phyloP scores from a whole-genome alignment of 2,113 vertebrate genomes.

The Eonycteris spelaea region DNA sequence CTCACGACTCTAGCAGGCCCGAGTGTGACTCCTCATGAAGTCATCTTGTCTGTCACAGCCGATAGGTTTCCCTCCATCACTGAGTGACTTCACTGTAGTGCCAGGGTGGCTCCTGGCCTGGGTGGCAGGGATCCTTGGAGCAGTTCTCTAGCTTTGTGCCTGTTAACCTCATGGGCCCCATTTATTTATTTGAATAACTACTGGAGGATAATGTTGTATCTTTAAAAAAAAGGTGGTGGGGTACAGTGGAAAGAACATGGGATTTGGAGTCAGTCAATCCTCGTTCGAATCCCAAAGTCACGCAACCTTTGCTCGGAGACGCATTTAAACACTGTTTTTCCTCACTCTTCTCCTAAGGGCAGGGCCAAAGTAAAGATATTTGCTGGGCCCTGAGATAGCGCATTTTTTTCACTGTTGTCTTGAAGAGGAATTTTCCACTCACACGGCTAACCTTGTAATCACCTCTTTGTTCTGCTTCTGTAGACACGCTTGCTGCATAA shows the following conservation, averaged over 20 bases:
- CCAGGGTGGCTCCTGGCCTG: not conserved
- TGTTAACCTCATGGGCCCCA: not conserved
- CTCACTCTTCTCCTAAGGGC: not conserved
- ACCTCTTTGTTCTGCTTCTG: too few relatives aligned
- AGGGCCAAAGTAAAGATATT: not conserved
- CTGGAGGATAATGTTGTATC: not conserved
- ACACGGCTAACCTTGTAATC: too few relatives aligned
- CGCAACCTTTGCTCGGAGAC: not conserved
- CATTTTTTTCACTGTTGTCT: not conserved
- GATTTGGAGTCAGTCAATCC: not conserved
- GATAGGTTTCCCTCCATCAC: not conserved
- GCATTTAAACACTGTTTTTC: not conserved
- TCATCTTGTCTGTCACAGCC: not conserved
- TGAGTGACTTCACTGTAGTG: not conserved
- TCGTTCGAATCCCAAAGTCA: not conserved
- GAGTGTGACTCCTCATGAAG: not conserved
- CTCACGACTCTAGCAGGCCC: not conserved
- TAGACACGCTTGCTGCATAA: too few relatives aligned
- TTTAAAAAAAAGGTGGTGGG: not conserved
- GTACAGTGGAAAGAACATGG: not conserved
- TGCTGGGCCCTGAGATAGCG: not conserved
- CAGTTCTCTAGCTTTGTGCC: not conserved
- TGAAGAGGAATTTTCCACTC: too few relatives aligned
- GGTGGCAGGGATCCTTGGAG: not conserved
- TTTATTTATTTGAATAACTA: conserved; percentile 1